Conservation (phyloP, 2,113 vertebrate genomes). For the Spermophilus dauricus region DNA sequence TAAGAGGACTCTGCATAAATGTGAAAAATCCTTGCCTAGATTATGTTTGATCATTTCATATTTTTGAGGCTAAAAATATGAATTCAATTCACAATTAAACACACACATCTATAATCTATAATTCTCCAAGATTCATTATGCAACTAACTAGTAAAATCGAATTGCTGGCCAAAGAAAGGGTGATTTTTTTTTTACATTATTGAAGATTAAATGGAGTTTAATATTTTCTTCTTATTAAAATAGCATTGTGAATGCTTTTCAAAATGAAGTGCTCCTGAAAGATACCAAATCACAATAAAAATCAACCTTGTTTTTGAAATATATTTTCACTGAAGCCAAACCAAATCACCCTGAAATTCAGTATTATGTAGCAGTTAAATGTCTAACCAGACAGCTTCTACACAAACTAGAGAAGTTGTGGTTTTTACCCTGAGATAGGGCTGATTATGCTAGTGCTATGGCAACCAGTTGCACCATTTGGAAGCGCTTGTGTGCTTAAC, state of each 20-base stretch:
- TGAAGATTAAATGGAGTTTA: neutral
- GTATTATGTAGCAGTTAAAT: neutral
- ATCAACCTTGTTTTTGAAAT: neutral
- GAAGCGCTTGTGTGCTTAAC: constrained; percentile 85
- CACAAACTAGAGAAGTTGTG: constrained; percentile 90
- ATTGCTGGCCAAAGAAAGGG: neutral
- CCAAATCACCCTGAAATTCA: neutral
- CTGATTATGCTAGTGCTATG: constrained; percentile 87
- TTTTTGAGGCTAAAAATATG: neutral
- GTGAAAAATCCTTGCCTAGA: neutral
- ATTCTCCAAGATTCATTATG: neutral
- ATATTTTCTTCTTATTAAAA: neutral
- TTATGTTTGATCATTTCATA: neutral
- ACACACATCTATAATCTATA: accelerated
- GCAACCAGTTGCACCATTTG: constrained; percentile 90
- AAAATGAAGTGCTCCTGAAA: neutral
- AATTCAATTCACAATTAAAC: neutral
- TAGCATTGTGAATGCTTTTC: neutral
- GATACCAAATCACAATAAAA: neutral
- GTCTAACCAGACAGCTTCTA: constrained; percentile 66
- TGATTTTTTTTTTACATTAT: no score
- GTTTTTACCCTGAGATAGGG: constrained; percentile 89
- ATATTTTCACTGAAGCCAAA: neutral
- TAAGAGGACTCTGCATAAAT: neutral
- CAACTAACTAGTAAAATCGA: neutral